Evolutionary conservation across 2,113 vertebrate species (phyloP), one percentile per base, ranked within the genome.

Genomic region (Tragulus kanchil): DNA sequence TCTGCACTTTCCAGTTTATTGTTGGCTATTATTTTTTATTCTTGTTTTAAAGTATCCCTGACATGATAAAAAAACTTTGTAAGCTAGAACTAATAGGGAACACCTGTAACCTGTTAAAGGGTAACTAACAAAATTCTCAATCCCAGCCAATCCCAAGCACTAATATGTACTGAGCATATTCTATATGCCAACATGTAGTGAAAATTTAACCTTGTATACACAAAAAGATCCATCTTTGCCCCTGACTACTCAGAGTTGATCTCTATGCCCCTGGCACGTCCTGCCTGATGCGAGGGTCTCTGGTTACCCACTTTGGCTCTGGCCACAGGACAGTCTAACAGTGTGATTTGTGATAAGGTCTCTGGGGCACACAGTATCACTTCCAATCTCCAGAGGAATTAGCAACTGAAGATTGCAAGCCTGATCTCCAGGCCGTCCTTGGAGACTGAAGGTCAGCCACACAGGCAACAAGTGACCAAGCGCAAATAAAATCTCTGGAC

Each of bases 1-100:
- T 50, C 42, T 71, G 4, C n/a, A 73, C 7, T 36, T 81, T 79
- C 19, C 31, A 56, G 56, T 56, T 92, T 61, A 89, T 25, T 87
- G 25, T 23, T 77, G 25, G 19, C 42, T 79, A 54, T 82, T 79
- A 73, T 79, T 87, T 91, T 91, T 62, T 79, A 82, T 26, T 71
- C 11, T 82, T 78, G 56, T 94, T 83, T 89, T 86, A 86, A 96
- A 94, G 75, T 82, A 21, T 45, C 73, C n/a, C 48, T 84, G 79
- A 58, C 31, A 11, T 48, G 15, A 86, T 83, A 6, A 67, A 15
- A 71, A n/a, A 42, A 67, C 50, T 78, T 52, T 89, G 42, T 75
- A 64, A 90, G 12, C 54, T 52, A 86, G 45, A 8, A 90, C 71
- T 42, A 90, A 78, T 31, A 86, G 3, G 9, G 17, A 86, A 90